Conservation (phyloP, 2,113 vertebrate species). For the Tachycineta bicolor region DNA sequence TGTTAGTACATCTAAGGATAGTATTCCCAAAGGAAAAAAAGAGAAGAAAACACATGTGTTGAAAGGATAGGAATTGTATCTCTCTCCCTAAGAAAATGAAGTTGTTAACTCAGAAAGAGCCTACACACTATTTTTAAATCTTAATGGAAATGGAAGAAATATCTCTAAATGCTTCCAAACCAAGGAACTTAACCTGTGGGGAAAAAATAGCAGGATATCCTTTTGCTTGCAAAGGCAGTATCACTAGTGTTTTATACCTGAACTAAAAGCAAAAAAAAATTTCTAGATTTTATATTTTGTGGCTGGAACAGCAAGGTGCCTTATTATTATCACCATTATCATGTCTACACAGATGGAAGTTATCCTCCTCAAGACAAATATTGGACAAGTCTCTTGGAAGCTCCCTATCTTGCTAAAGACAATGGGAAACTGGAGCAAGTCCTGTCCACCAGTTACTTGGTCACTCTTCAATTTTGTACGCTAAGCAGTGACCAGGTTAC, state of each 20-base stretch:
- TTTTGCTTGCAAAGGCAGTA: not conserved
- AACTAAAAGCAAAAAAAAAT: not conserved
- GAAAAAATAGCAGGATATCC: not conserved
- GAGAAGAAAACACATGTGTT: not conserved
- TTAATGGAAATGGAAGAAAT: not conserved
- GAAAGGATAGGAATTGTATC: not conserved
- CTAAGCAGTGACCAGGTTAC: not conserved
- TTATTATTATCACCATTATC: not conserved
- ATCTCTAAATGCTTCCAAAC: not conserved
- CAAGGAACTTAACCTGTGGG: not conserved
- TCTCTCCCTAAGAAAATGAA: not conserved
- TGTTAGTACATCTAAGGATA: not conserved
- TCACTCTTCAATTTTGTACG: not conserved
- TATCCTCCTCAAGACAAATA: not conserved
- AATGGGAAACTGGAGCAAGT: not conserved
- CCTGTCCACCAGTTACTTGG: not conserved
- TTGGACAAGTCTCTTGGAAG: not conserved
- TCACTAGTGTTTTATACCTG: not conserved
- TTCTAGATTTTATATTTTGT: not conserved
- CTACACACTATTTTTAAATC: not conserved
- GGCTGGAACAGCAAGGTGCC: not conserved
- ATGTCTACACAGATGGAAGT: not conserved
- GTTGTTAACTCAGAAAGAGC: not conserved
- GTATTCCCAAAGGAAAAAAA: not conserved
- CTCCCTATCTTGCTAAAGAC: not conserved